Conservation (phyloP, 2,888 invertebrate genomes). For the Orthonychiurus folsomi region DNA sequence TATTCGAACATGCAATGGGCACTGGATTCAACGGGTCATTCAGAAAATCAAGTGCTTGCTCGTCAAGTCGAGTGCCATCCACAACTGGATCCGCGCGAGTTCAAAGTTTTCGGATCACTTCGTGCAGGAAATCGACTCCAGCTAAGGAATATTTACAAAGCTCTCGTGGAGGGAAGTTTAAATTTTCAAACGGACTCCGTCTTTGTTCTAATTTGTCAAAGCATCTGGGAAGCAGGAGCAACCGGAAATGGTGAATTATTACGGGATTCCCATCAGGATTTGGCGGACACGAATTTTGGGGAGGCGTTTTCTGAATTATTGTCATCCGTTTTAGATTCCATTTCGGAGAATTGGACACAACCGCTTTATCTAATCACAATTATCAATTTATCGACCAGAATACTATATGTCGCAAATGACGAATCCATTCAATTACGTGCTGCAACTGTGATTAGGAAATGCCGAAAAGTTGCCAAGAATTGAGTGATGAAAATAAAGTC, state of each 20-base stretch:
- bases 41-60: constrained; percentile 16
- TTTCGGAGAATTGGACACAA: constrained; percentile 19
- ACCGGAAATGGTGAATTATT: neutral
- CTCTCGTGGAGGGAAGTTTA: constrained; percentile 9
- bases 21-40: neutral
- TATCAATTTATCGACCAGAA: constrained; percentile 12
- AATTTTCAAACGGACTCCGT: constrained; percentile 17
- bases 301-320: constrained; percentile 15
- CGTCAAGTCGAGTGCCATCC: constrained; percentile 17
- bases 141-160: constrained; percentile 16
- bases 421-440: neutral
- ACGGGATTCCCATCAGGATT: constrained; percentile 14
- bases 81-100: constrained; percentile 14
- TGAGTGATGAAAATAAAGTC: constrained; percentile 15
- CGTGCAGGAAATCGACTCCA: constrained; percentile 12
- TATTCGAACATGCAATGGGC: neutral
- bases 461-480: constrained; percentile 11
- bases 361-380: constrained; percentile 15
- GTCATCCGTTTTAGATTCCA: constrained; percentile 3
- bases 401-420: neutral
- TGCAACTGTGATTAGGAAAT: neutral
- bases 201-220: constrained; percentile 16
- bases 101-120: constrained; percentile 13
- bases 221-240: constrained; percentile 15
- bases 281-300: constrained; percentile 4